phyloP scores from a whole-genome alignment of 2,888 invertebrate genomes.

The Matsumyia berberina region DNA sequence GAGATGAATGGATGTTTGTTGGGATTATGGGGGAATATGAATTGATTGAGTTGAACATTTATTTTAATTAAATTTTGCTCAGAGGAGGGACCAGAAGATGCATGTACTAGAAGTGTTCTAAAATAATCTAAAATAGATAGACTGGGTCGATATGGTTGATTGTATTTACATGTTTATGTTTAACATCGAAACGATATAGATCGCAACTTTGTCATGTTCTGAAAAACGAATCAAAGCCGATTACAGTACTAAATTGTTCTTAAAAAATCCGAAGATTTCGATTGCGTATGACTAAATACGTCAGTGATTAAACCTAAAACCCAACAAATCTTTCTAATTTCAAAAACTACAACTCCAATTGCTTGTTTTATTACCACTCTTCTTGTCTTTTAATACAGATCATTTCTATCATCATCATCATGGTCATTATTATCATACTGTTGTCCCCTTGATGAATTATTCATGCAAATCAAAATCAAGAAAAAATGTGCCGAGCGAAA shows the following conservation, averaged over 20 bases:
- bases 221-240: too few species aligned
- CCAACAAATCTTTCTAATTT: background rate
- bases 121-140: too few species aligned
- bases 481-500: slow-evolving; percentile 1
- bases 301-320: background rate
- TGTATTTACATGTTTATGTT: too few species aligned
- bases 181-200: too few species aligned
- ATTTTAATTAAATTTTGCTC: slow-evolving; percentile 40
- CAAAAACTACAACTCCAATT: slow-evolving; percentile 2
- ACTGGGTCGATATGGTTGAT: too few species aligned
- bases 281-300: too few species aligned
- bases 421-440: slow-evolving; percentile 21
- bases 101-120: background rate
- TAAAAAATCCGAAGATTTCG: too few species aligned
- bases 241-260: too few species aligned
- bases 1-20: slow-evolving; percentile 15
- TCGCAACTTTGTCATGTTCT: too few species aligned
- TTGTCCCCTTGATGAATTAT: slow-evolving; percentile 53
- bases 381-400: slow-evolving; percentile 13
- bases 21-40: slow-evolving; percentile 30
- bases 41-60: slow-evolving; percentile 45
- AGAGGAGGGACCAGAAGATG: background rate
- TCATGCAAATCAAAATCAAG: slow-evolving; percentile 35
- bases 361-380: slow-evolving; percentile 27
- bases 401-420: slow-evolving; percentile 17